Conservation (phyloP, 1,140 invertebrate species). For the Helicoverpa armigera region DNA sequence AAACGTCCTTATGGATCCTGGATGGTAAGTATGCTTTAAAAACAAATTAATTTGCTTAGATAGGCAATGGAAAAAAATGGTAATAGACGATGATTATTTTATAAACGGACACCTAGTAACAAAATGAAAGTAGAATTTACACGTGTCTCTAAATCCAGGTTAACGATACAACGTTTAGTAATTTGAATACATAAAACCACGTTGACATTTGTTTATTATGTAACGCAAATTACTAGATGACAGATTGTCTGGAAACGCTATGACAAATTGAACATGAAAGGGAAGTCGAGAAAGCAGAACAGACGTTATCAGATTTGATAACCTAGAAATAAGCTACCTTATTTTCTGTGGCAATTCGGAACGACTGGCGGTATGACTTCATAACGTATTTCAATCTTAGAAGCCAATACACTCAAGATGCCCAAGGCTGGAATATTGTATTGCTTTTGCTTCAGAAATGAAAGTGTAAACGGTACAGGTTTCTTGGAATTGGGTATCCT, state of each 20-base stretch:
- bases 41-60: too few species aligned
- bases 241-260: conserved; percentile 7
- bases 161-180: neutral
- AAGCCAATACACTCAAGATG: conserved; percentile 24
- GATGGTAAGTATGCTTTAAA: conserved; percentile 89
- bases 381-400: conserved; percentile 30
- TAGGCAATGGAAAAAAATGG: too few species aligned
- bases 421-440: conserved; percentile 23
- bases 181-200: conserved; percentile 18
- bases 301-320: neutral
- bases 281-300: conserved; percentile 12
- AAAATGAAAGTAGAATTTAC: too few species aligned
- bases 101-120: neutral
- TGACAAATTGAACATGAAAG: conserved; percentile 31
- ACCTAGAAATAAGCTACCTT: conserved; percentile 31
- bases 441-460: conserved; percentile 10
- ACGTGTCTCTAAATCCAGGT: neutral
- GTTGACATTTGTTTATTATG: neutral
- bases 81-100: neutral
- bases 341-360: conserved; percentile 27
- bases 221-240: neutral
- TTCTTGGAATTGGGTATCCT: conserved; percentile 3
- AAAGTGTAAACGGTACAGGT: conserved; percentile 18
- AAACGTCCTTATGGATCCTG: conserved; percentile 94
- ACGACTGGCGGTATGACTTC: conserved; percentile 20